Base-by-base conservation (phyloP, 1,140 invertebrate species). In the Diplogasteroides magnus region DNA sequence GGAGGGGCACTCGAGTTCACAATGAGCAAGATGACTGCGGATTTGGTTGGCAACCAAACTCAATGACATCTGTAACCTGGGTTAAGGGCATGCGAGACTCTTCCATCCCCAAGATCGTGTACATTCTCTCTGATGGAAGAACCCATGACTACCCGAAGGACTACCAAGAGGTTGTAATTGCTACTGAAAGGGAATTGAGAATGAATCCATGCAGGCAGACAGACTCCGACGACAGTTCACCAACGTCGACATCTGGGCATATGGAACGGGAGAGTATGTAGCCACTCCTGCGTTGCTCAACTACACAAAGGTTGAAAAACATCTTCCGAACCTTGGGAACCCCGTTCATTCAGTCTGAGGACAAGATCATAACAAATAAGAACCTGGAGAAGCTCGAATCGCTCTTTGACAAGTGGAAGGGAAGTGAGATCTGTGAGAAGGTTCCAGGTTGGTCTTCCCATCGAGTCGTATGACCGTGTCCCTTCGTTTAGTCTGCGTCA, bases 81-180 rank as follows among this genome's bases (percentile, higher is more conserved):
- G 3, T 78, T 68, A 63, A 81, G 78, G 79, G 79, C 3, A 70
- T 81, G 59, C 75, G 79, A 32, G 74, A 72, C 62, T 56, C 69
- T 23, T 65, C 62, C 23, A 81, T 81, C 13, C 81, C 79, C 2
- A 81, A 81, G 65, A 74, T 81, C 31, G 73, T 82, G 19, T 81
- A 71, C 31, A 61, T 81, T n/a, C 69, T 81, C 0, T 82, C 79
- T 1, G 79, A 81, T 62, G 79, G 79, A 23, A 59, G 79, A 31
- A 81, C 79, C 23, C 80, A 82, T 56, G 79, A 81, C 59, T 81
- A 75, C 61, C 79, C 79, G 26, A 81, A 80, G 37, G 77, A 81
- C 63, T 74, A 68, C 61, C 67, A 78, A 66, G 76, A 80, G 77
- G 70, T 78, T 25, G 74, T 75, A 37, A 29, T 70, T 29, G 65